A percentile compares a stretch with the other conserved stretches of the same genome.
Evolutionary conservation across 2,797 vertebrate species (phyloP).

Genomic region (Amphiprion clarkii): DNA sequence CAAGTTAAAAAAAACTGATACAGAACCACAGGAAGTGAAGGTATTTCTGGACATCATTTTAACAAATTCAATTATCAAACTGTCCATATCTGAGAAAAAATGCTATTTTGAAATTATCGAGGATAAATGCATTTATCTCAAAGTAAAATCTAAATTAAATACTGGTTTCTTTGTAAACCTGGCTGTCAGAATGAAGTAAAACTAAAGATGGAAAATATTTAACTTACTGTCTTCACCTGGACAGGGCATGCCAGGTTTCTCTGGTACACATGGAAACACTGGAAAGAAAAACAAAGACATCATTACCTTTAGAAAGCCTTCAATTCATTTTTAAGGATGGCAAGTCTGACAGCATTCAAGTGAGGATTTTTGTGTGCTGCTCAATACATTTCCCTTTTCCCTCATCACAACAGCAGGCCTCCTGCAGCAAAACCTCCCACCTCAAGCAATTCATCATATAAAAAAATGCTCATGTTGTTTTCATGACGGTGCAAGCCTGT

Average conservation of each 20-base stretch:
- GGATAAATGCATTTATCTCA: not conserved
- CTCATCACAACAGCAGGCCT: constrained; percentile 12
- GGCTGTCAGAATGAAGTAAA: not conserved
- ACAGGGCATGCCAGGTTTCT: constrained; percentile 98
- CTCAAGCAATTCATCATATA: constrained; percentile 1
- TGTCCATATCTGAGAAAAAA: not conserved
- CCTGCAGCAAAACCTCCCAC: constrained; percentile 30
- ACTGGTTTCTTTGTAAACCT: not conserved
- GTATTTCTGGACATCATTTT: not conserved
- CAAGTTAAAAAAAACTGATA: no score
- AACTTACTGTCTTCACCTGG: constrained; percentile 98
- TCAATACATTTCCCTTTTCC: constrained; percentile 10
- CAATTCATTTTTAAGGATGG: not conserved
- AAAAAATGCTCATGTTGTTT: constrained; percentile 7
- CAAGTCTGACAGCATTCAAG: not conserved
- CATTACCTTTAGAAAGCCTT: constrained; percentile 4
- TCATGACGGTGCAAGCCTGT: not conserved
- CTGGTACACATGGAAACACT: constrained; percentile 97
- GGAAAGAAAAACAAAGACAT: constrained; percentile 34
- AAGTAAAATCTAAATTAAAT: not conserved
- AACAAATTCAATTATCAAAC: not conserved
- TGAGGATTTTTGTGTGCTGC: not conserved
- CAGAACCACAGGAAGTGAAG: no score
- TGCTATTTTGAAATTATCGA: not conserved
- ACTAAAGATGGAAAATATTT: constrained; percentile 22